Base-by-base conservation (phyloP, 2,113 vertebrate genomes). In the Baryphthengus martii region DNA sequence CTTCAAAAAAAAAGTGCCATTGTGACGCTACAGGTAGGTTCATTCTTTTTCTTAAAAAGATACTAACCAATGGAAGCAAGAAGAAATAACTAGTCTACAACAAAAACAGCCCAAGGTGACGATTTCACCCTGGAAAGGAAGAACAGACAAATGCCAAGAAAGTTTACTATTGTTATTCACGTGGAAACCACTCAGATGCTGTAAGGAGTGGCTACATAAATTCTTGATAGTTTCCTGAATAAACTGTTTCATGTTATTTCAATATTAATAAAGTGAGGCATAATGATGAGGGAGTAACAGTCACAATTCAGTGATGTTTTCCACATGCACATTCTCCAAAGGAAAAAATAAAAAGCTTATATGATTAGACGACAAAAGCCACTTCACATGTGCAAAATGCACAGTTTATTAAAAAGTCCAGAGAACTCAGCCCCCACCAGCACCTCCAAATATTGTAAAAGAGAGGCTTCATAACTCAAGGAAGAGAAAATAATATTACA, bases 251-350 rank as follows among this genome's bases (percentile, higher is more conserved):
- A 50, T 55, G 50, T 85, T 19, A 88, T 55, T 94, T 88, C 63
- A 70, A 13, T 76, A 85, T 92, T 73, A 83, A 75, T 89, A 85
- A 85, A 79, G n/a, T 21, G 26, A 93, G 37, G n/a, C 53, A 56
- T 59, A 89, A 77, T 3, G 14, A 72, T 55, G 24, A 77, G 29
- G 45, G 49, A 91, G 6, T 44, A 78, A 39, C 24, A 83, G 28
- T 83, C 71, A 85, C 62, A 90, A 68, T 44, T 82, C 88, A 90
- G 58, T 53, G 53, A 91, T 93, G 29, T 90, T 44, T 94, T 88
- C 62, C 78, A 94, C 66, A 88, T 76, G 78, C 26, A 33, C 44
- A 35, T 75, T 85, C 76, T 72, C 77, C 33, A 83, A 85, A 82
- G 39, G 17, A 52, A 59, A 80, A 93, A 90, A 50, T 18, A 28